Conservation (phyloP, 2,113 vertebrate species). For the Zosterops pallidus region DNA sequence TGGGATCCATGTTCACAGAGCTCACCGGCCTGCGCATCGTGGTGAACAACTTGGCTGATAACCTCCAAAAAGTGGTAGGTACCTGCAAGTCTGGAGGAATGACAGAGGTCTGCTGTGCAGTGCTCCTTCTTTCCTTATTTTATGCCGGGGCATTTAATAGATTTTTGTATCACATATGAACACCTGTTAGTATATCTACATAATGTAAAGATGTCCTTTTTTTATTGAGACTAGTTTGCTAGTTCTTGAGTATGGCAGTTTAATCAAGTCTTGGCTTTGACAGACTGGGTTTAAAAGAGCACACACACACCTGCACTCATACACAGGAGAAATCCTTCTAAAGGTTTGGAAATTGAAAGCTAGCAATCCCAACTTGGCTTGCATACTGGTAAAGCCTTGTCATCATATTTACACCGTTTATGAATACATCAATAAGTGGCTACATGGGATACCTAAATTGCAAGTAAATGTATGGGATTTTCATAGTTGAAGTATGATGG, state of each 20-base stretch:
- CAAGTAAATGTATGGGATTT: not conserved
- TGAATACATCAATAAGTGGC: not conserved
- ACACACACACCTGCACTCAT: too few species aligned
- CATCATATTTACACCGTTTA: not conserved
- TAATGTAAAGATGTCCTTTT: not conserved
- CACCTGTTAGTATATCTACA: not conserved
- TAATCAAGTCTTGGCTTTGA: not conserved
- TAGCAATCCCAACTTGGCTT: not conserved
- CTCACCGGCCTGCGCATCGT: slow-evolving; percentile 88
- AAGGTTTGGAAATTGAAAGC: not conserved
- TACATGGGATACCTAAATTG: not conserved
- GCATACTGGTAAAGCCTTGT: not conserved
- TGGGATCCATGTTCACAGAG: slow-evolving; percentile 89
- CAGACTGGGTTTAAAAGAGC: not conserved
- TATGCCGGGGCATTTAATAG: not conserved
- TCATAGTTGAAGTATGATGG: not conserved
- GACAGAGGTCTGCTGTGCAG: not conserved
- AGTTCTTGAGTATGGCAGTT: not conserved
- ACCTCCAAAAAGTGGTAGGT: slow-evolving; percentile 92
- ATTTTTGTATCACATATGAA: not conserved
- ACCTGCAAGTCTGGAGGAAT: not conserved
- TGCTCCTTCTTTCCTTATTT: not conserved
- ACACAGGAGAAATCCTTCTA: not conserved
- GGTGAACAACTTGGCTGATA: slow-evolving; percentile 90
- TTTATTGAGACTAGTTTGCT: not conserved